Conservation (phyloP, 2,888 invertebrate genomes). For the Oscheius myriophilus region DNA sequence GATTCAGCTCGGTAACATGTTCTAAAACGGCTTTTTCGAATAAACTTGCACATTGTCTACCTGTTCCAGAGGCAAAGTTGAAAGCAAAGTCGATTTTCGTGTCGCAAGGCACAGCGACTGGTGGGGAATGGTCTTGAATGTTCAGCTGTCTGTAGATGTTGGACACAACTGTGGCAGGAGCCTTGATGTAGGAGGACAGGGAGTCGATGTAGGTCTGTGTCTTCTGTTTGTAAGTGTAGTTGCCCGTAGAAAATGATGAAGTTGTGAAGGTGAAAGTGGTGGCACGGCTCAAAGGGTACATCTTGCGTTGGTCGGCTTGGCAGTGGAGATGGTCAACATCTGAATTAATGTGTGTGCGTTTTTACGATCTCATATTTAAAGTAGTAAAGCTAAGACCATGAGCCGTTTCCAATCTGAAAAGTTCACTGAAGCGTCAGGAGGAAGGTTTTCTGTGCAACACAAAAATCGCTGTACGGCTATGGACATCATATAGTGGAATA, state of each 20-base stretch:
- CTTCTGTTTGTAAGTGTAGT: slow-evolving; percentile 17
- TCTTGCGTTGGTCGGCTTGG: neutral
- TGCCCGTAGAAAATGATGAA: slow-evolving; percentile 1
- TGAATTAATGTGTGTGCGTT: too few relatives aligned
- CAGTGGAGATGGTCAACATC: slow-evolving; percentile 25
- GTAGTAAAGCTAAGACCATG: too few relatives aligned
- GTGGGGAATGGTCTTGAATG: slow-evolving; percentile 4
- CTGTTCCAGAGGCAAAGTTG: slow-evolving; percentile 12
- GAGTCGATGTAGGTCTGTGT: slow-evolving; percentile 25
- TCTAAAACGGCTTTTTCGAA: slow-evolving; percentile 6
- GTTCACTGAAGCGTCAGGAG: too few relatives aligned
- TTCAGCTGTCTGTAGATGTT: slow-evolving; percentile 7
- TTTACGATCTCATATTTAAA: neutral
- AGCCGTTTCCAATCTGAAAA: too few relatives aligned
- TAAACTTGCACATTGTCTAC: neutral
- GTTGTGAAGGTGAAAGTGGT: slow-evolving; percentile 17
- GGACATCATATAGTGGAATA: too few relatives aligned
- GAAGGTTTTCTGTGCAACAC: too few relatives aligned
- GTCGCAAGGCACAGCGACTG: slow-evolving; percentile 28
- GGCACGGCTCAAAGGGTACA: slow-evolving; percentile 6
- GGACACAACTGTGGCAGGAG: slow-evolving; percentile 12
- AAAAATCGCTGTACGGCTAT: too few relatives aligned
- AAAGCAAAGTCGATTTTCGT: slow-evolving; percentile 21
- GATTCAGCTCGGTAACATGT: slow-evolving; percentile 17
- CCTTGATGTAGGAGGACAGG: slow-evolving; percentile 23